A percentile compares a stretch with the other conserved stretches of the same genome.
Conservation (phyloP, 2,113 vertebrate species). For the Boleophthalmus pectinirostris region DNA sequence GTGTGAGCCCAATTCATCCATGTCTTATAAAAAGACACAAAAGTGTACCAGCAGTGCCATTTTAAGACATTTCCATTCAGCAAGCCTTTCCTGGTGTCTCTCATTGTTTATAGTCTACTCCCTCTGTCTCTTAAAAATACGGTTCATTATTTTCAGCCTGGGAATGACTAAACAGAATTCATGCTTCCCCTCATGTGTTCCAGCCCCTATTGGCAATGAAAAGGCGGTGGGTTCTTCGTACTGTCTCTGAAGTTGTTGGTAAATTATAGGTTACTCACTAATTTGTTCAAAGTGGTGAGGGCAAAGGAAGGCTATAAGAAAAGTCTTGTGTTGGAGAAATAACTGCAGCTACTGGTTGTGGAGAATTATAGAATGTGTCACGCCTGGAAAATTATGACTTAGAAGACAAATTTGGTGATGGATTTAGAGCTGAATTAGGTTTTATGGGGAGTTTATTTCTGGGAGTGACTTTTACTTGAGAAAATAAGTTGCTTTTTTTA, state of each 20-base stretch:
- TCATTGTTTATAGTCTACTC: slow-evolving; percentile 63
- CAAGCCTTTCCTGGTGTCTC: slow-evolving; percentile 48
- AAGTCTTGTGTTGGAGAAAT: slow-evolving; percentile 50
- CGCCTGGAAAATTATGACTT: slow-evolving; percentile 32
- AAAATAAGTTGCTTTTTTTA: neutral
- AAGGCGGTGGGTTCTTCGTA: slow-evolving; percentile 40
- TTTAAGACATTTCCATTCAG: slow-evolving; percentile 59
- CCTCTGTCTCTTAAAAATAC: slow-evolving; percentile 59
- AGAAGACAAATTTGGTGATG: slow-evolving; percentile 21
- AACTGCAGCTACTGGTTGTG: slow-evolving; percentile 32
- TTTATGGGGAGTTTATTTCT: slow-evolving; percentile 22
- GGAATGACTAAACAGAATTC: slow-evolving; percentile 57
- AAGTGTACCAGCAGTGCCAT: slow-evolving; percentile 22
- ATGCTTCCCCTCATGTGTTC: slow-evolving; percentile 29
- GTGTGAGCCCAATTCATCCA: slow-evolving; percentile 15
- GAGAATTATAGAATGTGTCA: slow-evolving; percentile 35
- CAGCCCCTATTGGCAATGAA: slow-evolving; percentile 53
- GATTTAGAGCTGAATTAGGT: slow-evolving; percentile 34
- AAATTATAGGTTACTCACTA: slow-evolving; percentile 54
- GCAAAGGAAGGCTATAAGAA: slow-evolving; percentile 28
- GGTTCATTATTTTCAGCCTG: slow-evolving; percentile 63
- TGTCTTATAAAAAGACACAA: slow-evolving; percentile 13
- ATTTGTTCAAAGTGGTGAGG: slow-evolving; percentile 55
- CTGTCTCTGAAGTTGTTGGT: slow-evolving; percentile 42
- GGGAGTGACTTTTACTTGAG: slow-evolving; percentile 2